Evolutionary conservation across 2,888 invertebrate species (phyloP).

Genomic region (Acrobasis suavella): DNA sequence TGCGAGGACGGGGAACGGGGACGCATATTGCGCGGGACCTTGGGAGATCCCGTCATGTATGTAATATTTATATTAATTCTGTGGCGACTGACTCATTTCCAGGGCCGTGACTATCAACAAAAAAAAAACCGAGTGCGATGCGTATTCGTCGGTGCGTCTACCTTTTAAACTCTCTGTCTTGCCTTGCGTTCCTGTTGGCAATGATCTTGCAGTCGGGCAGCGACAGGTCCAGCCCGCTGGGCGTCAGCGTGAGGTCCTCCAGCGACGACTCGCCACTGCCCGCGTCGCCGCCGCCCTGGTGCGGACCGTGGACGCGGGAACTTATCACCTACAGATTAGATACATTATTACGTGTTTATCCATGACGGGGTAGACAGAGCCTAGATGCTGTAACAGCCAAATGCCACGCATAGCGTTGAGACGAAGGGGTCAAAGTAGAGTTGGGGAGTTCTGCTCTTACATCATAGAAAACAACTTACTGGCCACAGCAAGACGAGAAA

Average conservation of each 20-base stretch:
- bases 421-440: too few species aligned
- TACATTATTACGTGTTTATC: too few species aligned
- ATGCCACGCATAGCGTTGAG: too few species aligned
- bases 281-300: slow-evolving; percentile 21
- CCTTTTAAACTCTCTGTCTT: slow-evolving; percentile 55
- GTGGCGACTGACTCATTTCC: too few species aligned
- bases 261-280: slow-evolving; percentile 62
- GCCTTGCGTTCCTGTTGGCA: slow-evolving; percentile 74
- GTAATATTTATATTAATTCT: too few species aligned
- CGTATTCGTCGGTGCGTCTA: slow-evolving; percentile 30
- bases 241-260: slow-evolving; percentile 61
- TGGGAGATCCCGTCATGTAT: too few species aligned
- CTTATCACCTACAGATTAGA: slow-evolving; percentile 7
- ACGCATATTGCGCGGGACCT: too few species aligned
- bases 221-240: slow-evolving; percentile 63
- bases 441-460: too few species aligned
- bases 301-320: background rate
- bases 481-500: background rate
- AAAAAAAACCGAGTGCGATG: background rate
- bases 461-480: background rate
- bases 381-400: too few species aligned
- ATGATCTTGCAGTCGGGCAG: slow-evolving; percentile 77
- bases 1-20: too few species aligned
- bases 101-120: too few species aligned
- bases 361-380: too few species aligned